Conservation (phyloP, 2,888 invertebrate genomes). For the Acanthosoma haemorrhoidale region DNA sequence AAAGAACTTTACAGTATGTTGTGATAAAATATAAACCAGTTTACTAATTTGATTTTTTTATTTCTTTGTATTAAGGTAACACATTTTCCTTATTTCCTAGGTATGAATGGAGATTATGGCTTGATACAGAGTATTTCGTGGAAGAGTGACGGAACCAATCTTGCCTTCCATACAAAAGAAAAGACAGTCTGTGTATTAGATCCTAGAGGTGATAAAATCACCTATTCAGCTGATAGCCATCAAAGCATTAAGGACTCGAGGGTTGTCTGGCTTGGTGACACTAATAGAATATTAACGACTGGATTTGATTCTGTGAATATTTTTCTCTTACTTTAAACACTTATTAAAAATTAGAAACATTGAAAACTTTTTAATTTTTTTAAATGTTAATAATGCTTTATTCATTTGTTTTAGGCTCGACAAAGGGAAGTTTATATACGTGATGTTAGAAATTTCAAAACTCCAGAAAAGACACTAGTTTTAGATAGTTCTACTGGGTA, state of each 20-base stretch:
- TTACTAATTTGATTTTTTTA: neutral
- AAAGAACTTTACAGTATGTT: conserved; percentile 70
- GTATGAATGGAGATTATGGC: conserved; percentile 71
- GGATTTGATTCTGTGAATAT: conserved; percentile 70
- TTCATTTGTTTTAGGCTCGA: conserved; percentile 54
- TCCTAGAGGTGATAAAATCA: conserved; percentile 57
- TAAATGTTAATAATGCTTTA: too few species aligned
- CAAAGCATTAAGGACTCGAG: conserved; percentile 88
- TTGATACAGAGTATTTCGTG: conserved; percentile 86
- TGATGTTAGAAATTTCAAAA: conserved; percentile 73
- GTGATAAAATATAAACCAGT: neutral
- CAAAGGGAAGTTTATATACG: conserved; percentile 83
- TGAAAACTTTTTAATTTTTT: too few species aligned
- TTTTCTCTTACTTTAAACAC: too few species aligned
- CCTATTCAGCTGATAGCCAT: conserved; percentile 60
- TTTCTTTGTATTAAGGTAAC: neutral
- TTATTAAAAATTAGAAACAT: too few species aligned
- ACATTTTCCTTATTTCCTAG: conserved; percentile 45
- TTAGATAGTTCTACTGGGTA: conserved; percentile 81
- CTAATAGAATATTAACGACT: conserved; percentile 76
- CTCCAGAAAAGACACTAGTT: conserved; percentile 70
- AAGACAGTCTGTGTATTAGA: conserved; percentile 81
- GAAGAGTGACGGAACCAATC: conserved; percentile 75
- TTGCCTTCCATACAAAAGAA: conserved; percentile 89
- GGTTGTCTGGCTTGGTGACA: conserved; percentile 84